phyloP scores from a whole-genome alignment of 2,888 invertebrate species.

The Stomorhina lunata region DNA sequence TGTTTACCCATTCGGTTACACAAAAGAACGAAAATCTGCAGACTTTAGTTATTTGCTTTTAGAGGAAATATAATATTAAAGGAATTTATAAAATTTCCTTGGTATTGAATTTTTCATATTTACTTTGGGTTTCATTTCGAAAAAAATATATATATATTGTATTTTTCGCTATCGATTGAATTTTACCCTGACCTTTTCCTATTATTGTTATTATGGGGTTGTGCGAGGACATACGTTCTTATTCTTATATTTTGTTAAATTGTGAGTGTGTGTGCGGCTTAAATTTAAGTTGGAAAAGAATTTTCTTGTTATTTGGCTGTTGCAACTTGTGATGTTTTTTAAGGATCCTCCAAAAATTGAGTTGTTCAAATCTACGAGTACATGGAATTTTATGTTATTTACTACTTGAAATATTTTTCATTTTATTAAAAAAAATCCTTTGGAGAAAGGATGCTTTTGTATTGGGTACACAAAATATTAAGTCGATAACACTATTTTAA shows the following conservation, averaged over 20 bases:
- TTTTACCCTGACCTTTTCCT: constrained; percentile 39
- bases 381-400: not conserved
- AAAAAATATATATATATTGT: not conserved
- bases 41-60: not conserved
- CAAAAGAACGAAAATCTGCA: not conserved
- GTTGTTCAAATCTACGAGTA: not conserved
- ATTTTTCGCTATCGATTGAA: not conserved
- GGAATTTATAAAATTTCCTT: not conserved
- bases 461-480: not conserved
- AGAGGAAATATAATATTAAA: not conserved
- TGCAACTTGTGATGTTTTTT: constrained; percentile 1
- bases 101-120: not conserved
- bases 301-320: not conserved
- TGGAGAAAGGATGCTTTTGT: not conserved
- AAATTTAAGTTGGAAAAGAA: not conserved
- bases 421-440: not conserved
- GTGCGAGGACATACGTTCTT: too few species aligned
- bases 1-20: not conserved
- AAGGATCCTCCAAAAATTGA: not conserved
- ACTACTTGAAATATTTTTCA: not conserved
- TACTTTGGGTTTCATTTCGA: not conserved
- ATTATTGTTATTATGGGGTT: not conserved
- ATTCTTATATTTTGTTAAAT: not conserved
- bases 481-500: too few species aligned
- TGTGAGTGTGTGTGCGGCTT: too few species aligned